phyloP scores from a whole-genome alignment of 2,113 vertebrate genomes.

The Lophura nycthemera region DNA sequence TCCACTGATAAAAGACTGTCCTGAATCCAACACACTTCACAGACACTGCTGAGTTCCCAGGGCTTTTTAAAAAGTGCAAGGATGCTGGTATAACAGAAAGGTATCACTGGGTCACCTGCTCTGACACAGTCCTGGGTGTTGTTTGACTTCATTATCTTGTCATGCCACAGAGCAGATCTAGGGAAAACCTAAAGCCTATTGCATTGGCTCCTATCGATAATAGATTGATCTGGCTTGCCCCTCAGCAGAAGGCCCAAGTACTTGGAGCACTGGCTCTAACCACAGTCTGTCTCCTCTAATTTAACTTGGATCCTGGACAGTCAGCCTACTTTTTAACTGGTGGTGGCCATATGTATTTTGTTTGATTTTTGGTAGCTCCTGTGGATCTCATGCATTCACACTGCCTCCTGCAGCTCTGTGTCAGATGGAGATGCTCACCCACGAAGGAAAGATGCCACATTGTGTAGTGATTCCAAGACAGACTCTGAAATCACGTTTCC shows the following conservation, averaged over 20 bases:
- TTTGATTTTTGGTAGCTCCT: not conserved
- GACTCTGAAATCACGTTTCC: not conserved
- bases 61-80: not conserved
- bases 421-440: not conserved
- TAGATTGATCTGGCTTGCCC: not conserved
- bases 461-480: not conserved
- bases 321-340: not conserved
- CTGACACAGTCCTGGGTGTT: not conserved
- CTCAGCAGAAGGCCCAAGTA: not conserved
- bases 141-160: not conserved
- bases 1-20: not conserved
- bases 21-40: not conserved
- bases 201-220: not conserved
- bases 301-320: not conserved
- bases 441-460: not conserved
- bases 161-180: not conserved
- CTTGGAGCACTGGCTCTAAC: not conserved
- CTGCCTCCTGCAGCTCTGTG: not conserved
- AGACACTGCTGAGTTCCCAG: not conserved
- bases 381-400: not conserved
- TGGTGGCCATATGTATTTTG: not conserved
- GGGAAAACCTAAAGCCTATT: not conserved
- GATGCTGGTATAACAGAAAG: not conserved
- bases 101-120: not conserved
- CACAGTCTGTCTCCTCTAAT: not conserved